Conservation (phyloP, 2,797 vertebrate genomes). For the Melanotaenia trifasciata region DNA sequence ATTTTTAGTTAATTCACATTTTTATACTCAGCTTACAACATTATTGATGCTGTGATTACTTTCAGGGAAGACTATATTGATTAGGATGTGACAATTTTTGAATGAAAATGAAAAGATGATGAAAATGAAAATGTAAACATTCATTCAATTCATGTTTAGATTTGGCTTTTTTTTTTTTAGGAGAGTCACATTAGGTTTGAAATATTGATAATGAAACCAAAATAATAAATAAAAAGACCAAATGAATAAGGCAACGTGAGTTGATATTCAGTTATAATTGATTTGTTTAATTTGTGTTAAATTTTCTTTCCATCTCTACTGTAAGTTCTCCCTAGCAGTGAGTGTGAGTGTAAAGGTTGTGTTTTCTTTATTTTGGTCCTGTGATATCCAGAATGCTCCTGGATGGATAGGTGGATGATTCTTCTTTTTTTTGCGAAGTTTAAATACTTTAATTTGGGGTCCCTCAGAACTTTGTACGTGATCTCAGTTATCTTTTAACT, state of each 20-base stretch:
- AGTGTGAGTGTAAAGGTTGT: not conserved
- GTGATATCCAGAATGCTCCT: too few species aligned
- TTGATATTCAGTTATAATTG: too few species aligned
- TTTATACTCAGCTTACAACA: not conserved
- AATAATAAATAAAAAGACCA: not conserved
- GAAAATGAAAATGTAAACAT: too few species aligned
- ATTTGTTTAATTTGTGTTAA: not conserved
- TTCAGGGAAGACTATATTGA: not conserved
- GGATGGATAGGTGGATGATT: too few species aligned
- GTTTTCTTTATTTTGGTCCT: too few species aligned
- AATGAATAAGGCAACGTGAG: not conserved
- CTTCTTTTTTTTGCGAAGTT: not conserved
- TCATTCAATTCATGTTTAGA: too few species aligned
- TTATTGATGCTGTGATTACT: not conserved
- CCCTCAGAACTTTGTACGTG: not conserved
- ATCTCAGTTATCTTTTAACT: slow-evolving; percentile 6
- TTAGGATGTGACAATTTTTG: too few species aligned
- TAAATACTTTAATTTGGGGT: not conserved
- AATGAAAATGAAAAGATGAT: too few species aligned
- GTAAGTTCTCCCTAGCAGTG: not conserved
- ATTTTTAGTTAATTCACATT: not conserved
- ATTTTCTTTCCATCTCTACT: not conserved
- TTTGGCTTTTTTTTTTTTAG: not conserved
- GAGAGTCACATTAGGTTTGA: not conserved
- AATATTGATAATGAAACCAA: not conserved